Base-by-base conservation (phyloP, 2,888 invertebrate genomes). In the Chromoteleia sp. region DNA sequence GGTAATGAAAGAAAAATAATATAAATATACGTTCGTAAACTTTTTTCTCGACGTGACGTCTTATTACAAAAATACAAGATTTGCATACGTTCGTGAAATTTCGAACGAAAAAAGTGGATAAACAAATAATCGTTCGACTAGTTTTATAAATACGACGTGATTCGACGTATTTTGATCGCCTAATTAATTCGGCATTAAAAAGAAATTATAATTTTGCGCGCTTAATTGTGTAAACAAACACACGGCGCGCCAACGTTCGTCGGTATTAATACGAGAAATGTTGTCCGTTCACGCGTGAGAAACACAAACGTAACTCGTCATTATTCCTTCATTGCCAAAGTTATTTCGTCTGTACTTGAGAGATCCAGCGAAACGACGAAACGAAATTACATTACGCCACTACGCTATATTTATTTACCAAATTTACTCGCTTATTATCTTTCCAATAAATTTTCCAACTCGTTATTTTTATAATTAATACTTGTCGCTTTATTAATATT, bases 151-250 rank as follows among this genome's bases (percentile, higher is more conserved):
- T 33, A 43, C 6, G 25, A 15, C 43, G n/a, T 63, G 19, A 50
- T 36, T 21, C 63, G 21, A 36, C 36, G 15, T 15, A 7, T 17
- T 43, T 61, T 19, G 29, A 41, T 8, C 19, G 15, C 14, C 36
- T 50, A 48, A 65, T 65, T 52, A 39, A 65, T 52, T 52, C 25
- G 21, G 21, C 39, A 50, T 67, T 67, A 54, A 67, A 41, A 41
- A 25, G 39, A 61, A 61, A 61, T 61, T 61, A 45, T 30, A 33
- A 59, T 29, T 41, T 12, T 10, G 19, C 50, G 3, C 8, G 33
- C 8, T 25, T 68, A 68, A 68, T 68, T 56, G 68, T 68, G 43
- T 39, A 54, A 67, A 54, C 52, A 67, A 54, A 54, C 33, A 52
- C 17, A 29, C n/a, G n/a, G n/a, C n/a, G n/a, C n/a, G n/a, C n/a